Evolutionary conservation across 2,113 vertebrate genomes (phyloP).

Genomic region (Eupsittula cactorum): DNA sequence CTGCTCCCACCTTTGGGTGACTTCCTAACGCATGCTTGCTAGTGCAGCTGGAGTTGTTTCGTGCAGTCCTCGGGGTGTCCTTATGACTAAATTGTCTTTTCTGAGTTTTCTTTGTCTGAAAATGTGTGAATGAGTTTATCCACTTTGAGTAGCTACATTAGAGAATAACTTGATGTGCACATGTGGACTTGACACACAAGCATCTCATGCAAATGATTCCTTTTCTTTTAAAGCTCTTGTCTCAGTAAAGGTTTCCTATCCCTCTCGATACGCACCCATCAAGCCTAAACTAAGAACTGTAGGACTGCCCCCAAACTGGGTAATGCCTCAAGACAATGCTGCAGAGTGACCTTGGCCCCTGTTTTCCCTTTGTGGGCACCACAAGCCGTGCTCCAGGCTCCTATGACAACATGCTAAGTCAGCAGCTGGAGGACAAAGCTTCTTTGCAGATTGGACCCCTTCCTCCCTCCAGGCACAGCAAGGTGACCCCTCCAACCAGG

Average conservation of each 20-base stretch:
- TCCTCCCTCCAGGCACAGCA: background rate
- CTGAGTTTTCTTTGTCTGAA: background rate
- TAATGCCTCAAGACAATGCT: background rate
- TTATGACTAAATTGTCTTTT: background rate
- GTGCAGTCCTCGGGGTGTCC: background rate
- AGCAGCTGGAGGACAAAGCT: background rate
- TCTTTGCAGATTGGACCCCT: background rate
- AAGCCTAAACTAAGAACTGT: background rate
- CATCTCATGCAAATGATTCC: background rate
- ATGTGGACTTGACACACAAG: accelerated
- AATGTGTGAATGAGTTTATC: background rate
- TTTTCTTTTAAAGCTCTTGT: background rate
- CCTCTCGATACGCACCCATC: background rate
- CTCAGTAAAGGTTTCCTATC: background rate
- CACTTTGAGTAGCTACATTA: background rate
- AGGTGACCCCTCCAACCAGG: background rate
- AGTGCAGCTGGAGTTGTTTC: background rate
- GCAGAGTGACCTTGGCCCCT: background rate
- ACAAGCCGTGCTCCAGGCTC: background rate
- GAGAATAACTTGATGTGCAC: background rate
- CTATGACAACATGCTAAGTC: background rate
- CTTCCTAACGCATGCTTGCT: background rate
- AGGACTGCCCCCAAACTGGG: background rate
- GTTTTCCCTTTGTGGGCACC: background rate
- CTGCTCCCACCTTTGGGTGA: background rate